phyloP scores from a whole-genome alignment of 2,888 invertebrate genomes.

The Poecilobothrus nobilitatus region DNA sequence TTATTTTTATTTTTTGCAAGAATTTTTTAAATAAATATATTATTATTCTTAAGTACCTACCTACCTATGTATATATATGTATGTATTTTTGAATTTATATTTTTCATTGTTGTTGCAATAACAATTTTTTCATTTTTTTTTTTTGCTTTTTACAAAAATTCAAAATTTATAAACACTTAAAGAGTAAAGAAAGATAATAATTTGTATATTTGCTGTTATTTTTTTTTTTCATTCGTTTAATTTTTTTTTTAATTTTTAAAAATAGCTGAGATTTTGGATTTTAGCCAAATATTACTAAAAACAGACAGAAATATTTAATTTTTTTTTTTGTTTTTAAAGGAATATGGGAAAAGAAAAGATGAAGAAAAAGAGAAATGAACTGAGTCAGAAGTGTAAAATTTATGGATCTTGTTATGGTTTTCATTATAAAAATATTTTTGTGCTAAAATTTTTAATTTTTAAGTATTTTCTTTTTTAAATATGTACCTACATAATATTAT shows the following conservation, averaged over 20 bases:
- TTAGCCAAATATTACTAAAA: slow-evolving; percentile 2
- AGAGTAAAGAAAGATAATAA: no score
- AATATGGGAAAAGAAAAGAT: no score
- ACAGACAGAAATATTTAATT: not conserved
- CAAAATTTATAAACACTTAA: no score
- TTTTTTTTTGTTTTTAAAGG: not conserved
- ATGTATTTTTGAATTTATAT: no score
- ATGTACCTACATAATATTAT: not conserved
- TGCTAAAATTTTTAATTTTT: not conserved
- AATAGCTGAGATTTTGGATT: slow-evolving; percentile 4
- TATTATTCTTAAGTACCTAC: no score
- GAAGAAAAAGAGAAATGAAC: not conserved
- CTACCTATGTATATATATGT: no score
- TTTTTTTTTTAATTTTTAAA: not conserved
- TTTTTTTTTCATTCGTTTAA: not conserved
- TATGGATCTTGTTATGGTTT: not conserved
- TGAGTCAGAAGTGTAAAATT: not conserved
- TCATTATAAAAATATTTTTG: not conserved
- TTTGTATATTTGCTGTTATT: no score
- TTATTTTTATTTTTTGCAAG: no score
- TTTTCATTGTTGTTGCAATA: no score
- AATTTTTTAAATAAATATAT: no score
- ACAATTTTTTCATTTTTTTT: no score
- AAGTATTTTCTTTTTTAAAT: not conserved
- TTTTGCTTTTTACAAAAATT: no score